A percentile compares a stretch with the other conserved stretches of the same genome.
Evolutionary conservation across 2,888 invertebrate genomes (phyloP).

Genomic region (Xestia xanthographa): DNA sequence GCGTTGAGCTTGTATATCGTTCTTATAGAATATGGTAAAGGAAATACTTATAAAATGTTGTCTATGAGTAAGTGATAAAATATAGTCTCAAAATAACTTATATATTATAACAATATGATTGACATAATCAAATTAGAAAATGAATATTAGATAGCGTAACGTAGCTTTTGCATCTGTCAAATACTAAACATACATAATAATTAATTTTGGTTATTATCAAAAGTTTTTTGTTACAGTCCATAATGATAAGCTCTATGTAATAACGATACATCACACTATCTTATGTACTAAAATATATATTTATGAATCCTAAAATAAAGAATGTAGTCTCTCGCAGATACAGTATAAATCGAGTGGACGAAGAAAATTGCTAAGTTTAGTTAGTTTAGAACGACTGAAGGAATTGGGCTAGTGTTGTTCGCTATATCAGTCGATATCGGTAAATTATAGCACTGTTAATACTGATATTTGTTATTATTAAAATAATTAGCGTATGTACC

Average conservation of each 20-base stretch:
- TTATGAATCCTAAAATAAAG: not conserved
- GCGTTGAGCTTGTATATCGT: conserved; percentile 17
- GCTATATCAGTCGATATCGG: not conserved
- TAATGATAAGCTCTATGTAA: not conserved
- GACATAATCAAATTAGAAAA: conserved; percentile 25
- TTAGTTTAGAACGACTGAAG: conserved; percentile 1
- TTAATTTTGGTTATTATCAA: not conserved
- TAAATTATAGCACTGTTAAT: not conserved
- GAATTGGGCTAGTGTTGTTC: conserved; percentile 27
- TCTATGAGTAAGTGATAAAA: conserved; percentile 22
- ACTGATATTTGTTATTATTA: conserved; percentile 6
- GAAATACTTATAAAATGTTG: conserved; percentile 23
- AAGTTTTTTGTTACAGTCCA: not conserved
- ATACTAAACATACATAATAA: conserved; percentile 12
- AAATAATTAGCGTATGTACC: not conserved
- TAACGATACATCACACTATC: not conserved
- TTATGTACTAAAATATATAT: conserved; percentile 2
- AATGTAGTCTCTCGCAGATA: not conserved
- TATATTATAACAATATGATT: conserved; percentile 12
- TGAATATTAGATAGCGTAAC: conserved; percentile 45
- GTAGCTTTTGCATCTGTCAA: conserved; percentile 63
- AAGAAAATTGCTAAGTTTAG: not conserved
- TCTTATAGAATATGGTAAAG: conserved; percentile 12
- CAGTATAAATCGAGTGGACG: not conserved
- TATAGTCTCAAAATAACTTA: conserved; percentile 29